Conservation (phyloP, 2,888 invertebrate species). For the Pocota personata region DNA sequence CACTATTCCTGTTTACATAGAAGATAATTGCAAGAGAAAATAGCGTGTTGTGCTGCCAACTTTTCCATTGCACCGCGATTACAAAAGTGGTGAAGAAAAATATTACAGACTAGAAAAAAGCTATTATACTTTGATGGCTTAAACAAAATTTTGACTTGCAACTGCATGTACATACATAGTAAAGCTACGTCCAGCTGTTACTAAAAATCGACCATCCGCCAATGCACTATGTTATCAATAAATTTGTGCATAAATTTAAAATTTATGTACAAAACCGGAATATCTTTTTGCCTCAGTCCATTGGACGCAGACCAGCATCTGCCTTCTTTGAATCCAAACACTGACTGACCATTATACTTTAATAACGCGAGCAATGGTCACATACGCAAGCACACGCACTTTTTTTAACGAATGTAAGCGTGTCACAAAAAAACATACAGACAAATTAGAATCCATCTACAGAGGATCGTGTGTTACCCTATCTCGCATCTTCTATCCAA, state of each 20-base stretch:
- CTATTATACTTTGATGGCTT: too few species aligned
- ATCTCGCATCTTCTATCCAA: too few species aligned
- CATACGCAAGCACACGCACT: background rate
- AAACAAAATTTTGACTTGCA: too few species aligned
- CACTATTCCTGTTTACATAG: too few species aligned
- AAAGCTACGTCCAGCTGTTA: background rate
- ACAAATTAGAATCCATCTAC: too few species aligned
- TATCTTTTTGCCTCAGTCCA: slow-evolving; percentile 1
- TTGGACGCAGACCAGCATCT: slow-evolving; percentile 18
- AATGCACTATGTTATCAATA: background rate
- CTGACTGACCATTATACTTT: slow-evolving; percentile 21
- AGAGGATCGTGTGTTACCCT: too few species aligned
- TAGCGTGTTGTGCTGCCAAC: too few species aligned
- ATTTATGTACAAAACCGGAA: slow-evolving; percentile 27
- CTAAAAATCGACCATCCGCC: background rate
- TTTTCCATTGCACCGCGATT: too few species aligned
- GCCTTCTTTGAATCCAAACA: background rate
- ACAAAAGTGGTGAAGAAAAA: too few species aligned
- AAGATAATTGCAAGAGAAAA: too few species aligned
- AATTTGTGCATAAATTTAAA: slow-evolving; percentile 32
- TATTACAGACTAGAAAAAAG: too few species aligned
- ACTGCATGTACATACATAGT: too few species aligned
- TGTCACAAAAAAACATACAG: slow-evolving; percentile 14
- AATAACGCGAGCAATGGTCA: slow-evolving; percentile 12
- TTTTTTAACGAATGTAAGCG: background rate